Evolutionary conservation across 2,797 vertebrate species (phyloP).

Genomic region (Cuniculus paca): DNA sequence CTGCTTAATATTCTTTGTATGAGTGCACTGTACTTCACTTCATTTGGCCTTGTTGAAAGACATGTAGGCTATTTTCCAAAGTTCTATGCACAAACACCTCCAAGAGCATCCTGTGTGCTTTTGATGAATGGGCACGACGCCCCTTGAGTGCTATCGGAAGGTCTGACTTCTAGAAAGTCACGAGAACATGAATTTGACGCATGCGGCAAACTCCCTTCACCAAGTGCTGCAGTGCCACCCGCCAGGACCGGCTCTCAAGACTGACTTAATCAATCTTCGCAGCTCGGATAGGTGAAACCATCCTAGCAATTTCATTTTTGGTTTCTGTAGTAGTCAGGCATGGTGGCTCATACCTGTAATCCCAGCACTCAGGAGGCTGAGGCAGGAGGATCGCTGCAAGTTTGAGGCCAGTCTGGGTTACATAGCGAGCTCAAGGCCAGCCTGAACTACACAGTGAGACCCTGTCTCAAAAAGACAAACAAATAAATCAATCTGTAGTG

Average conservation of each 20-base stretch:
- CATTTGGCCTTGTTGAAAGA: not conserved
- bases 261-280: not conserved
- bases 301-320: not conserved
- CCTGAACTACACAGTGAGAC: too few relatives aligned
- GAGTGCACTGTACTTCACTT: not conserved
- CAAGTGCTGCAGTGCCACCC: not conserved
- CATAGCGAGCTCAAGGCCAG: too few relatives aligned
- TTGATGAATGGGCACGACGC: not conserved
- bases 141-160: not conserved
- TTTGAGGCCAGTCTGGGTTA: too few relatives aligned
- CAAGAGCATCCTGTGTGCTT: not conserved
- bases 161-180: not conserved
- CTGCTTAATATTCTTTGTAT: not conserved
- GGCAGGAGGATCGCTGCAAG: too few relatives aligned
- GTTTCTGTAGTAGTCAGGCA: not conserved
- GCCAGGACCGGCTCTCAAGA: not conserved
- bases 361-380: too few relatives aligned
- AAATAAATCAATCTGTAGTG: not conserved
- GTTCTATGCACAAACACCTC: not conserved
- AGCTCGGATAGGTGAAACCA: constrained; percentile 13
- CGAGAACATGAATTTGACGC: not conserved
- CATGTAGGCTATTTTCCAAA: not conserved
- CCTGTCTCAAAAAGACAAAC: too few relatives aligned
- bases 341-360: too few relatives aligned
- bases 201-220: not conserved